Evolutionary conservation across 2,888 invertebrate genomes (phyloP).

Genomic region (Therioaphis trifolii): DNA sequence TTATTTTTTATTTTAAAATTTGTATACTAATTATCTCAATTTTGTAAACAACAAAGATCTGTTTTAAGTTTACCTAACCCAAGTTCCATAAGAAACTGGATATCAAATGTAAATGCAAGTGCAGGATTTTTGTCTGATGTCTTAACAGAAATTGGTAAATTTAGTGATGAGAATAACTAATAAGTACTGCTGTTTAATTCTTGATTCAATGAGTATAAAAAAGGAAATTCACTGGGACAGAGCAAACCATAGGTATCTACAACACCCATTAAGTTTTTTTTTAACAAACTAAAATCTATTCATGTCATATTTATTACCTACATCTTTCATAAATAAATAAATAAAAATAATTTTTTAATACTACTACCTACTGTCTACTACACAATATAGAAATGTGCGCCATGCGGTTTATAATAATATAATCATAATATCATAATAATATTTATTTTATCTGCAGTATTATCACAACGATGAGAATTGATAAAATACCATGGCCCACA

Average conservation of each 20-base stretch:
- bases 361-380: too few relatives aligned
- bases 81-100: too few relatives aligned
- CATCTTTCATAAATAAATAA: not conserved
- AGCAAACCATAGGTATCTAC: not conserved
- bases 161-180: conserved; percentile 7
- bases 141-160: conserved; percentile 4
- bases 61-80: too few relatives aligned
- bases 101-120: not conserved
- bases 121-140: conserved; percentile 20
- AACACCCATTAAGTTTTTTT: not conserved
- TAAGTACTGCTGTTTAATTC: not conserved
- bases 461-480: too few relatives aligned
- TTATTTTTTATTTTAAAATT: too few relatives aligned
- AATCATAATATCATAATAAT: too few relatives aligned
- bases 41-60: too few relatives aligned
- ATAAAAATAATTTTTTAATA: not conserved
- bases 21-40: too few relatives aligned
- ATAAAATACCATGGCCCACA: too few relatives aligned
- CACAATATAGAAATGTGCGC: too few relatives aligned
- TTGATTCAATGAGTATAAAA: conserved; percentile 20
- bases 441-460: too few relatives aligned
- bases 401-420: too few relatives aligned
- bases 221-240: not conserved
- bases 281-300: not conserved
- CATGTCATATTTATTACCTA: not conserved